A percentile compares a stretch with the other conserved stretches of the same genome.
Conservation (phyloP, 2,113 vertebrate species). For the Pelusios castaneus region DNA sequence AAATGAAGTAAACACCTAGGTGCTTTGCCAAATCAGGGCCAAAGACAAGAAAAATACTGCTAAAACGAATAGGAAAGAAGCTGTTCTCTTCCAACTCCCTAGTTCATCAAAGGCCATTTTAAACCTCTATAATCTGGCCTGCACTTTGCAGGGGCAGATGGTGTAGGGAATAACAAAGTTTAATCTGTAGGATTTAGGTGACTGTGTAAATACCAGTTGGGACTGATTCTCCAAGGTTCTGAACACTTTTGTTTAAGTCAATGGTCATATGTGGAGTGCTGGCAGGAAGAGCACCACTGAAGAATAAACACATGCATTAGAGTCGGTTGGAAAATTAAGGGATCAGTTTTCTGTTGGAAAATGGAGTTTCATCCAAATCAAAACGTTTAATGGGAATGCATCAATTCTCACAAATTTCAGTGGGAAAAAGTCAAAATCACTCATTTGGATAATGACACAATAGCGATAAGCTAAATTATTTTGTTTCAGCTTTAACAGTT, state of each 20-base stretch:
- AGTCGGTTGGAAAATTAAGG: not conserved
- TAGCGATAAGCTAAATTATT: not conserved
- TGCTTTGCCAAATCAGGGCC: not conserved
- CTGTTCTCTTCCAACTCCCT: not conserved
- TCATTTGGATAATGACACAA: not conserved
- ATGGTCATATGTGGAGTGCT: not conserved
- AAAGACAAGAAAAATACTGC: not conserved
- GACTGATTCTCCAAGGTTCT: not conserved
- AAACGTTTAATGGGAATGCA: not conserved
- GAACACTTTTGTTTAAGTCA: not conserved
- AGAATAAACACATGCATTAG: not conserved
- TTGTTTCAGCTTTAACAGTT: not conserved
- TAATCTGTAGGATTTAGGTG: not conserved
- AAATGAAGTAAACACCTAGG: not conserved
- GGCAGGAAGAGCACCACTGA: not conserved
- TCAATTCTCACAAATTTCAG: not conserved
- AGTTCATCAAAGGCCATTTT: not conserved
- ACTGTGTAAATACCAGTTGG: not conserved
- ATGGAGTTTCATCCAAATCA: not conserved
- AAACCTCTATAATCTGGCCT: not conserved
- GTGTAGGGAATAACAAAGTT: not conserved
- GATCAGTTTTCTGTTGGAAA: not conserved
- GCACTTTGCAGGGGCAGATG: not conserved
- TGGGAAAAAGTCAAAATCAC: not conserved
- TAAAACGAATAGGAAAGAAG: not conserved